Base-by-base conservation (phyloP, 2,797 vertebrate species). In the Yasuhikotakia modesta region DNA sequence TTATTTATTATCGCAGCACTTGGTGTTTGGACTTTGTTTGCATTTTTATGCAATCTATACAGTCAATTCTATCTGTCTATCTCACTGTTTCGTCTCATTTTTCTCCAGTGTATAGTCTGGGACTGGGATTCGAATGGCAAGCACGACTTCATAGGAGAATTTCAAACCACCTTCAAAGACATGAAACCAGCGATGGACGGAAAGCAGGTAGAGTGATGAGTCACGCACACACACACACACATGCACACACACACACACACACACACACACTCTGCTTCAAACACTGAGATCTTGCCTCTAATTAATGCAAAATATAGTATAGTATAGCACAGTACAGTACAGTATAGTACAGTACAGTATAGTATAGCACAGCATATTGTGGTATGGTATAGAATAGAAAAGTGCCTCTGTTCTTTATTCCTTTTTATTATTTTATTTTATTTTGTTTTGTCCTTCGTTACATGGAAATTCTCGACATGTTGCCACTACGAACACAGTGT, bases 121-220 rank as follows among this genome's bases (percentile, higher is more conserved):
- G 97, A 99, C 87, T 99, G 97, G 97, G 97, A 99, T 91, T 99
- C 97, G 73, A 99, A 98, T 0, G 97, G 97, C 43, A 99, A 99
- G 79, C 97, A 99, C 16, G 97, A 99, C 91, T 99, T 99, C 86
- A 99, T 99, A 73, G 97, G 97, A 83, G 97, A 99, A 87, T 99
- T 96, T 87, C 96, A 93, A 85, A 96, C 97, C 0, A 98, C 95
- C 0, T 99, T 95, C 89, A 98, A 98, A 87, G 97, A 99, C 86
- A 93, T 97, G 94, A 91, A 93, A 85, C 92, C 93, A 64, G 96
- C 95, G 32, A 93, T 97, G 93, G 97, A 99, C 86, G 97, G 97
- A 66, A 96, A 95, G 87, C 97, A 97, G 96, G 97, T 98, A 87
- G 79, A 57, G 52, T 45, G 68, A 50, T 50, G 70, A 39, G 35